Conservation (phyloP, 1,140 invertebrate species). For the Euglossa dilemma region DNA sequence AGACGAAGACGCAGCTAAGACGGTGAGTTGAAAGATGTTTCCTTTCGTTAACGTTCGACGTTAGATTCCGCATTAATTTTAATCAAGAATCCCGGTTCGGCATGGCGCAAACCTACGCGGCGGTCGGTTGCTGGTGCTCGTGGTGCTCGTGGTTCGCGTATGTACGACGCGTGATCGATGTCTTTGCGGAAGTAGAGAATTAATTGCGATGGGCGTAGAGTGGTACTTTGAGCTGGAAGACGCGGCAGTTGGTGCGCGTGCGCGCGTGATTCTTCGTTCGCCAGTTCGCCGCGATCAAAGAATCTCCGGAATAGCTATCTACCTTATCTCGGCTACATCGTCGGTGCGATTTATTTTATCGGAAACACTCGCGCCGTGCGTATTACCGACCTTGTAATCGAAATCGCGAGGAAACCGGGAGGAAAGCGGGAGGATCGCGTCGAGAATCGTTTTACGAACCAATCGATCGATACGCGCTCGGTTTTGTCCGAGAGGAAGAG, state of each 20-base stretch:
- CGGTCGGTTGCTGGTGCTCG: conserved; percentile 73
- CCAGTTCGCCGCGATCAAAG: conserved; percentile 1
- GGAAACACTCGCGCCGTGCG: background rate
- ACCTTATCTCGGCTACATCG: conserved; percentile 47
- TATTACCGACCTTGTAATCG: background rate
- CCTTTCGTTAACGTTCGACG: background rate
- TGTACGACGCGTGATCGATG: conserved; percentile 71
- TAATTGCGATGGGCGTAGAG: conserved; percentile 73
- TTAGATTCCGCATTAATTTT: conserved; percentile 69
- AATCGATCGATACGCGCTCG: conserved; percentile 15
- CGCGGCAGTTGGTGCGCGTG: conserved; percentile 39
- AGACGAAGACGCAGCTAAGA: conserved; percentile 85
- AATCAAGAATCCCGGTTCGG: conserved; percentile 71
- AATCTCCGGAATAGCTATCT: too few species aligned
- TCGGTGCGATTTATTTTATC: conserved; percentile 48
- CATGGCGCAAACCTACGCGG: conserved; percentile 63
- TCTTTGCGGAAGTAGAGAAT: conserved; percentile 77
- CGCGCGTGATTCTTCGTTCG: background rate
- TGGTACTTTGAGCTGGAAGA: conserved; percentile 25
- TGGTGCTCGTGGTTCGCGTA: conserved; percentile 67
- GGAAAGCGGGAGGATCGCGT: too few species aligned
- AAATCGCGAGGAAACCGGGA: background rate
- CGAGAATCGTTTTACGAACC: too few species aligned
- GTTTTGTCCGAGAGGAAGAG: conserved; percentile 2
- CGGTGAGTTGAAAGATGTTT: conserved; percentile 80